phyloP scores from a whole-genome alignment of 1,140 invertebrate species.

The Papilio dardanus region DNA sequence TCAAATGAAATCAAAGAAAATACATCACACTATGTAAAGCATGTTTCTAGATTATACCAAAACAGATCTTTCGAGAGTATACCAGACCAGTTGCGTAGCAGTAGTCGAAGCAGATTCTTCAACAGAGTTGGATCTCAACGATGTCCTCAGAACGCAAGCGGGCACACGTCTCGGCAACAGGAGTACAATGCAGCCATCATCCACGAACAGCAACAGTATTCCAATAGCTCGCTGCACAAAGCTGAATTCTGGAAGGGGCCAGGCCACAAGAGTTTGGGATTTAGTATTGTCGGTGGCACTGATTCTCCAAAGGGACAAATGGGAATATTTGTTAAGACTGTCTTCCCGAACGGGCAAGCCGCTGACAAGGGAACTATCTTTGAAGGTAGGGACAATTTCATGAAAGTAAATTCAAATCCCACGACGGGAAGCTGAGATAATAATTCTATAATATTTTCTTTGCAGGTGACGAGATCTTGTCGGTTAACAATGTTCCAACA shows the following conservation, averaged over 20 bases:
- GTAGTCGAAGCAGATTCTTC: constrained; percentile 72
- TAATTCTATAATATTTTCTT: constrained; percentile 34
- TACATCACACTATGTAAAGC: constrained; percentile 72
- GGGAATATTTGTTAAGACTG: constrained; percentile 96
- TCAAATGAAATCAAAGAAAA: constrained; percentile 76
- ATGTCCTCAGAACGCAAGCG: constrained; percentile 58
- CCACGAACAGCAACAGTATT: constrained; percentile 57
- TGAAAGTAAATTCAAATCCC: constrained; percentile 25
- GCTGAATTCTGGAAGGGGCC: constrained; percentile 90
- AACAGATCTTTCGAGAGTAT: constrained; percentile 79
- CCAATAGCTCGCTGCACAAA: constrained; percentile 66
- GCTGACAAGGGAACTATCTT: constrained; percentile 91
- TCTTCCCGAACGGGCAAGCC: constrained; percentile 94
- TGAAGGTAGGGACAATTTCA: constrained; percentile 86
- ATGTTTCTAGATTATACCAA: constrained; percentile 73
- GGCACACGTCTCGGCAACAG: constrained; percentile 65
- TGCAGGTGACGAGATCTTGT: constrained; percentile 94
- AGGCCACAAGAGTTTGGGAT: constrained; percentile 93
- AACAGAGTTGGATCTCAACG: constrained; percentile 74
- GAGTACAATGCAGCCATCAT: constrained; percentile 55
- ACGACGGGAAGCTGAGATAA: constrained; percentile 18
- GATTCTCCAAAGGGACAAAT: constrained; percentile 94
- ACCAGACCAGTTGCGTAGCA: constrained; percentile 73
- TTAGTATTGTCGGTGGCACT: constrained; percentile 95
- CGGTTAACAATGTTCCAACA: constrained; percentile 92